Evolutionary conservation across 2,888 invertebrate species (phyloP).

Genomic region (Xanthorhoe designata): DNA sequence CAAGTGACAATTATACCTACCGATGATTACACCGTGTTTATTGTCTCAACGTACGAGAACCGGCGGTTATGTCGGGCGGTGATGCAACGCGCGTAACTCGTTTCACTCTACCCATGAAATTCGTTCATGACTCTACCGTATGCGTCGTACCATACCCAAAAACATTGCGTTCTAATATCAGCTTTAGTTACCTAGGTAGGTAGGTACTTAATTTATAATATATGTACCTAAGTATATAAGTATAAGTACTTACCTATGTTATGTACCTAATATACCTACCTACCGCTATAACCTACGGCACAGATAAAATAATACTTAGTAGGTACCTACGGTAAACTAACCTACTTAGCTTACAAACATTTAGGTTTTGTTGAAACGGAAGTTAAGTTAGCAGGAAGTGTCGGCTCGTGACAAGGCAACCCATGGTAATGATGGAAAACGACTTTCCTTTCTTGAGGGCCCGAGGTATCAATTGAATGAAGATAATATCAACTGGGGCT

Average conservation of each 20-base stretch:
- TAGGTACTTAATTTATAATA: neutral
- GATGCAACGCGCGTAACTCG: constrained; percentile 59
- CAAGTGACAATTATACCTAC: constrained; percentile 65
- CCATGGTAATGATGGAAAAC: constrained; percentile 49
- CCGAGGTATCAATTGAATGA: constrained; percentile 45
- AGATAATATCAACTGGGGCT: constrained; percentile 9
- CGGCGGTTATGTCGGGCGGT: constrained; percentile 63
- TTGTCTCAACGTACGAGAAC: constrained; percentile 68
- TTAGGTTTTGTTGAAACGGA: constrained; percentile 9
- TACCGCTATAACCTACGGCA: too few relatives aligned
- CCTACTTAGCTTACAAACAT: neutral
- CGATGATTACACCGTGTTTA: constrained; percentile 69
- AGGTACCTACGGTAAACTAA: too few relatives aligned
- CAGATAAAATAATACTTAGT: too few relatives aligned
- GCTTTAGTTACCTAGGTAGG: too few relatives aligned
- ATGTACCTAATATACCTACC: too few relatives aligned
- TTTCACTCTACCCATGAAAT: constrained; percentile 49
- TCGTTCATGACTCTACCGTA: constrained; percentile 45
- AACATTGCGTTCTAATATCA: constrained; percentile 50
- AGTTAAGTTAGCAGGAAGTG: constrained; percentile 48
- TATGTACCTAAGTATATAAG: too few relatives aligned
- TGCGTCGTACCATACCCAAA: constrained; percentile 39
- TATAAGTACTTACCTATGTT: too few relatives aligned
- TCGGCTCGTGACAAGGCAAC: constrained; percentile 52
- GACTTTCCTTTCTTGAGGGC: constrained; percentile 55